Evolutionary conservation across 1,140 invertebrate species (phyloP), one percentile per base, ranked within the genome.

Genomic region (Grapholita molesta): DNA sequence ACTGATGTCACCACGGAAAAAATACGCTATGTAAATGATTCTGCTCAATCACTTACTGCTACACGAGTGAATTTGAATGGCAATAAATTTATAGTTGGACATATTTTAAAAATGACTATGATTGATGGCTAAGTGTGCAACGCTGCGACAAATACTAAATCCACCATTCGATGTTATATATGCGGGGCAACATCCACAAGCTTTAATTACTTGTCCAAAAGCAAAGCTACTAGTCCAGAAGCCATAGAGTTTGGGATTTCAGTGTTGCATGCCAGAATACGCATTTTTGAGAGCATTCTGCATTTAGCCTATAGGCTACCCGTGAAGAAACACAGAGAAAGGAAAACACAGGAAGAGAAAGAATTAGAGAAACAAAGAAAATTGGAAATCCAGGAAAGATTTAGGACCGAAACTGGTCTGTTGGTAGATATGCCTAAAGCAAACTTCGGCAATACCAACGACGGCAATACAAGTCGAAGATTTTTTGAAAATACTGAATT

Each of bases 121-220:
- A 72, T 88, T 1, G 85, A 90, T 64, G 86, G 76, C 5, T 91
- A 90, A 69, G 81, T 90, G 7, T 86, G 82, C 48, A 87, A 90
- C 72, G 84, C 83, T 11, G 79, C 84, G 2, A 88, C 84, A 8
- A 30, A 80, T 69, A 91, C 82, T 12, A 76, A 70, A 64, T 89
- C 85, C 8, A 76, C 75, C 5, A 73, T 73, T 69, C 65, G 68
- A n/a, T 90, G 87, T 66, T 89, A 89, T 64, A 76, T 89, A 42
- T 90, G 84, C 75, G 82, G 77, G 0, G 65, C 69, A 15, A 79
- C 77, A 21, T 78, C 83, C 18, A 78, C 73, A 74, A 48, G 85
- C 24, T 87, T 90, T 71, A 90, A 89, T 57, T 48, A 84, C 66
- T 70, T 86, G 15, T 38, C 24, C 30, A 74, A 71, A 57, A 61